A percentile compares a stretch with the other conserved stretches of the same genome.
phyloP scores from a whole-genome alignment of 2,113 vertebrate genomes.

The Anolis sagrei region DNA sequence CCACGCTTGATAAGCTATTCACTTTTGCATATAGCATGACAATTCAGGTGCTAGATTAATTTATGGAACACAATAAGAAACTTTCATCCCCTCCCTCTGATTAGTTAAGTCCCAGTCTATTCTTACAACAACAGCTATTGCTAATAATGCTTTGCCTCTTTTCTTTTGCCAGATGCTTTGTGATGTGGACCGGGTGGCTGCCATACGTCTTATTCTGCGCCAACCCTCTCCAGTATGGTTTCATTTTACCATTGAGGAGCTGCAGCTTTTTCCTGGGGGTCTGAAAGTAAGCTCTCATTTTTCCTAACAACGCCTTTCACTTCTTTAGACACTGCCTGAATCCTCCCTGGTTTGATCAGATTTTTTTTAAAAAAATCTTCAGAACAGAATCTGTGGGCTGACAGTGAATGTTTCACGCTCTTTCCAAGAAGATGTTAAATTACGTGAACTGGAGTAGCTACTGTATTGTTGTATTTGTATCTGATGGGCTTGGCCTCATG shows the following conservation, averaged over 20 bases:
- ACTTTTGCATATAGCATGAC: not conserved
- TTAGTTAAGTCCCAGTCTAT: not conserved
- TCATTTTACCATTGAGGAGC: slow-evolving; percentile 36
- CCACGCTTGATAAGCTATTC: not conserved
- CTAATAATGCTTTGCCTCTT: not conserved
- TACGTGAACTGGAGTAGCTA: not conserved
- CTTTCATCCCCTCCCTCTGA: not conserved
- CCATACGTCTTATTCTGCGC: slow-evolving; percentile 30
- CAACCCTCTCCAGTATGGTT: slow-evolving; percentile 37
- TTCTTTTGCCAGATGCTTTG: slow-evolving; percentile 30
- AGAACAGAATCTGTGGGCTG: not conserved
- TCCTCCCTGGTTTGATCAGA: not conserved
- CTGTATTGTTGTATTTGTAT: too few species aligned
- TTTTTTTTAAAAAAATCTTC: not conserved
- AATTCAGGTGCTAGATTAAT: not conserved
- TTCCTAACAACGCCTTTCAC: not conserved
- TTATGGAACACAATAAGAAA: not conserved
- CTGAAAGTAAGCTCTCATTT: slow-evolving; percentile 1
- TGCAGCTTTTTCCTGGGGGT: slow-evolving; percentile 16
- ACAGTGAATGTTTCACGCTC: not conserved
- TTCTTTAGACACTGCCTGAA: not conserved
- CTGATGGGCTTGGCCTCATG: too few species aligned
- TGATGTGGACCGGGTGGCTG: slow-evolving; percentile 29
- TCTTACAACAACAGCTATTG: not conserved
- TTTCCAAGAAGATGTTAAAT: not conserved